phyloP scores from a whole-genome alignment of 2,888 invertebrate genomes.

The Anodontia alba region DNA sequence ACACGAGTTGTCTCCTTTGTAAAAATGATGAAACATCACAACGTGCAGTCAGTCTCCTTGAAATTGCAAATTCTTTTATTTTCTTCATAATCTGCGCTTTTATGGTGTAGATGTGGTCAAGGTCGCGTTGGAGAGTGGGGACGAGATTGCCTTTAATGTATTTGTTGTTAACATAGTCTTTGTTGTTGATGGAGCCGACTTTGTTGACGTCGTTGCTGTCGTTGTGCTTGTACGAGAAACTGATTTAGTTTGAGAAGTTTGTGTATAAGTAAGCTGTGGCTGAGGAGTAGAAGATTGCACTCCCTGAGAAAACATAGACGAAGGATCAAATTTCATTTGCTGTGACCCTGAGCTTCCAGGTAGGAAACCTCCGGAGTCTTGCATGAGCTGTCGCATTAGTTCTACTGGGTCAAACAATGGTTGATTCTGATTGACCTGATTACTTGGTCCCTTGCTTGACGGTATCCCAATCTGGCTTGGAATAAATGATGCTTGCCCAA shows the following conservation, averaged over 20 bases:
- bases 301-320: slow-evolving; percentile 35
- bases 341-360: slow-evolving; percentile 29
- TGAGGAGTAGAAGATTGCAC: background rate
- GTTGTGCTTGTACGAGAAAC: no score
- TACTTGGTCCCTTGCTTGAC: background rate
- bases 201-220: background rate
- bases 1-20: no score
- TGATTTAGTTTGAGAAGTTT: no score
- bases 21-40: no score
- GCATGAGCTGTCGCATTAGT: slow-evolving; percentile 36
- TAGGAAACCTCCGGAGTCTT: slow-evolving; percentile 24
- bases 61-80: no score
- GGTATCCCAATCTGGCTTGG: slow-evolving; percentile 3
- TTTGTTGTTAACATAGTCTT: background rate
- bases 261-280: background rate
- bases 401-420: slow-evolving; percentile 29
- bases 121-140: no score
- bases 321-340: slow-evolving; percentile 52
- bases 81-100: no score
- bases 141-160: background rate
- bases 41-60: no score
- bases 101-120: no score
- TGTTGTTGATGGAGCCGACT: background rate
- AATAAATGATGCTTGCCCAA: slow-evolving; percentile 2
- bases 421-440: background rate